Percentiles rank a stretch among this genome's conserved stretches.
phyloP scores from a whole-genome alignment of 2,797 vertebrate species.

The Esox lucius region DNA sequence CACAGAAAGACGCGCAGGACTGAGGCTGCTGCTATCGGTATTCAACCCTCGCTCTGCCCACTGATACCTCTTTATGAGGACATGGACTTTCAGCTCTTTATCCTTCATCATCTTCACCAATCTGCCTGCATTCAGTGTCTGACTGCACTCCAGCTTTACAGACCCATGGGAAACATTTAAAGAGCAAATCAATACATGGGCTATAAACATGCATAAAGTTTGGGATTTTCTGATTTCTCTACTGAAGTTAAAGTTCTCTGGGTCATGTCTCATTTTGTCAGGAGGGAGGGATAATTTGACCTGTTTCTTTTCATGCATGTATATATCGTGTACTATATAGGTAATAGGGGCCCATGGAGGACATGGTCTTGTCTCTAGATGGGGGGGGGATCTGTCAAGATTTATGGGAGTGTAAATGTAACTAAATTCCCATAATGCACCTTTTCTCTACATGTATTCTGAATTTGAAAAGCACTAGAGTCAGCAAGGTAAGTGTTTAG shows the following conservation, averaged over 20 bases:
- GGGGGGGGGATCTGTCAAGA: no score
- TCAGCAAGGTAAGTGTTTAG: no score
- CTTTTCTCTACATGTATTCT: no score
- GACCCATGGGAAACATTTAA: constrained; percentile 70
- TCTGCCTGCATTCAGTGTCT: constrained; percentile 69
- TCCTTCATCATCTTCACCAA: constrained; percentile 73
- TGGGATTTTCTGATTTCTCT: constrained; percentile 55
- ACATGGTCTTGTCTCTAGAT: no score
- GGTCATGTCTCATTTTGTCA: constrained; percentile 21
- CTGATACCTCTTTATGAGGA: constrained; percentile 80
- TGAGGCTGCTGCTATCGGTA: constrained; percentile 69
- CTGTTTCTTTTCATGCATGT: no score
- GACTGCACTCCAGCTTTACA: constrained; percentile 63
- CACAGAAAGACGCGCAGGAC: constrained; percentile 63
- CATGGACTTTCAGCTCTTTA: constrained; percentile 74
- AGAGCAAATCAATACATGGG: constrained; percentile 73
- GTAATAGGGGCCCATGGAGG: no score
- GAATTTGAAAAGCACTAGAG: no score
- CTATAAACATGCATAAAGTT: constrained; percentile 72
- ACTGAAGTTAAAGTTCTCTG: constrained; percentile 40
- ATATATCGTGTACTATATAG: no score
- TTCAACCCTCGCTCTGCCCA: constrained; percentile 69
- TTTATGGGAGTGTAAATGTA: no score
- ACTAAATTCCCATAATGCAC: no score
- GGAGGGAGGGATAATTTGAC: not conserved